phyloP scores from a whole-genome alignment of 2,113 vertebrate species.

The Osmerus eperlanus region DNA sequence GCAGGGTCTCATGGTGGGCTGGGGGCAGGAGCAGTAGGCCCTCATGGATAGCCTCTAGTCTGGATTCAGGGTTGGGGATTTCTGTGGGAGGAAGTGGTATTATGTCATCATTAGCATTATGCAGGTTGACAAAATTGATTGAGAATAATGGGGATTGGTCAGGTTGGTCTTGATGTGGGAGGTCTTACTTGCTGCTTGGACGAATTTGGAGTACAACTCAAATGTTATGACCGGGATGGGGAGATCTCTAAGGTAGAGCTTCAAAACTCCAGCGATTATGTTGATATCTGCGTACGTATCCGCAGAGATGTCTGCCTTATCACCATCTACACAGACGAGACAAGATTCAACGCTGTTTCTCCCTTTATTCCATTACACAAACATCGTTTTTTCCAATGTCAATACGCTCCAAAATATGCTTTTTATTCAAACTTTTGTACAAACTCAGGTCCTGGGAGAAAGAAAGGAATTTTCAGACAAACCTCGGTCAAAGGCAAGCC shows the following conservation, averaged over 20 bases:
- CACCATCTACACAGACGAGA: constrained; percentile 82
- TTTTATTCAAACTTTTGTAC: constrained; percentile 23
- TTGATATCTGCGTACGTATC: constrained; percentile 91
- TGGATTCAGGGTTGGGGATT: constrained; percentile 82
- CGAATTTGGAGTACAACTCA: constrained; percentile 92
- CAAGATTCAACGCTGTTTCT: background rate
- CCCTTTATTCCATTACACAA: background rate
- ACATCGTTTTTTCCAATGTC: background rate
- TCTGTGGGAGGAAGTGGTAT: constrained; percentile 65
- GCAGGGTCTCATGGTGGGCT: constrained; percentile 93
- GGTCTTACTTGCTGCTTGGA: constrained; percentile 93
- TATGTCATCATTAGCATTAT: background rate
- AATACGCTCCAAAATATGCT: constrained; percentile 12
- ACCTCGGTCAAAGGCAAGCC: constrained; percentile 96
- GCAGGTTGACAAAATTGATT: no score
- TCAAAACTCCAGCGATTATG: constrained; percentile 92
- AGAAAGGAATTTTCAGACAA: constrained; percentile 39
- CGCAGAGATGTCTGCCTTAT: constrained; percentile 92
- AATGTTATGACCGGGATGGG: constrained; percentile 96
- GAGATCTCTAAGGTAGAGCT: constrained; percentile 94
- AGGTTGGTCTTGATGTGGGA: background rate
- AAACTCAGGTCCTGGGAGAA: constrained; percentile 4
- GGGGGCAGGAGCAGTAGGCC: constrained; percentile 88
- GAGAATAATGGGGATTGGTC: constrained; percentile 3
- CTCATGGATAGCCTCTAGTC: constrained; percentile 92